Percentiles rank a stretch among this genome's conserved stretches.
Conservation (phyloP, 2,888 invertebrate genomes). For the Philonicus albiceps region DNA sequence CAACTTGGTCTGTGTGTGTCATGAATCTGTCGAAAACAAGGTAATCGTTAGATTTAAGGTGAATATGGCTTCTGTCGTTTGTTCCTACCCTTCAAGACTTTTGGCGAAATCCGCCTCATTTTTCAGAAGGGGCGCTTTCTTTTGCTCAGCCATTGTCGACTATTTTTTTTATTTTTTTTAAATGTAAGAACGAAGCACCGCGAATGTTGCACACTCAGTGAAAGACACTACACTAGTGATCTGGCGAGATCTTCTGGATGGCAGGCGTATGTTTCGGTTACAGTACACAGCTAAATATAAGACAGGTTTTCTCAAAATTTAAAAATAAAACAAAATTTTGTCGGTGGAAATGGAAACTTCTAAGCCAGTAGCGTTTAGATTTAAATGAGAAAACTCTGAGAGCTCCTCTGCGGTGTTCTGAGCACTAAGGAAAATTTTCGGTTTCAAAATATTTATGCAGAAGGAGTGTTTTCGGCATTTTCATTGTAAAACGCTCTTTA, state of each 20-base stretch:
- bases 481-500: background rate
- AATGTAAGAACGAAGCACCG: background rate
- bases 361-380: background rate
- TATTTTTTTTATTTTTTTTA: background rate
- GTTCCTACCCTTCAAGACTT: slow-evolving; percentile 59
- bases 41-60: background rate
- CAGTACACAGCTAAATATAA: slow-evolving; percentile 39
- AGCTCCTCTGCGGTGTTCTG: background rate
- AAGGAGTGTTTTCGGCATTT: background rate
- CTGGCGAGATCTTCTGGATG: slow-evolving; percentile 44
- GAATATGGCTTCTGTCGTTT: background rate
- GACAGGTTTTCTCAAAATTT: slow-evolving; percentile 35
- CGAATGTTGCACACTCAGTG: slow-evolving; percentile 39
- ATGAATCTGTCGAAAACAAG: slow-evolving; percentile 59
- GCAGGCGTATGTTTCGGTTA: background rate
- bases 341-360: slow-evolving; percentile 33
- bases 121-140: slow-evolving; percentile 61
- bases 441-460: slow-evolving; percentile 4
- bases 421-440: background rate
- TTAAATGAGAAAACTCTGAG: background rate
- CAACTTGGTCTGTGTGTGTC: slow-evolving; percentile 73
- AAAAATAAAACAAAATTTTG: slow-evolving; percentile 34
- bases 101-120: slow-evolving; percentile 62
- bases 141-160: slow-evolving; percentile 51
- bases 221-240: slow-evolving; percentile 47